Conservation (phyloP, 2,888 invertebrate genomes). For the Monopis laevigella region DNA sequence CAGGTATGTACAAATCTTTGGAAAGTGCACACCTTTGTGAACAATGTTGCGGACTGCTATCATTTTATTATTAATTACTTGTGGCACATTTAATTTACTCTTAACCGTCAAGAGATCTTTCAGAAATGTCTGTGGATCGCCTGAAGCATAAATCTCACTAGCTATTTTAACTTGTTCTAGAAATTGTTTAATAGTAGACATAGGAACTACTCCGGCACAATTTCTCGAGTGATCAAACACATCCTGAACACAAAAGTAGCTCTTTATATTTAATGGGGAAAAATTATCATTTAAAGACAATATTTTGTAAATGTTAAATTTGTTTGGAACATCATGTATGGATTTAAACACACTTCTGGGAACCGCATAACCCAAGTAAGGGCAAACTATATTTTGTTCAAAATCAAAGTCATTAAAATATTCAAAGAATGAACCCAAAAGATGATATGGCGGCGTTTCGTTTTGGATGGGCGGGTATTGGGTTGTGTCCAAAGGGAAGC, state of each 20-base stretch:
- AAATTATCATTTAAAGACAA: neutral
- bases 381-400: constrained; percentile 65
- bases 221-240: neutral
- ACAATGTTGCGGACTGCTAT: too few relatives aligned
- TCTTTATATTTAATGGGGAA: neutral
- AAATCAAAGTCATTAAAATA: constrained; percentile 72
- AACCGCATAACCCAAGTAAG: constrained; percentile 66
- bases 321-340: constrained; percentile 25
- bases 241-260: neutral
- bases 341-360: constrained; percentile 43
- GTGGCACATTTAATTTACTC: too few relatives aligned
- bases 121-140: too few relatives aligned
- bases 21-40: too few relatives aligned
- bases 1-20: too few relatives aligned
- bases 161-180: too few relatives aligned
- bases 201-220: neutral
- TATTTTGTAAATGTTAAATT: constrained; percentile 27
- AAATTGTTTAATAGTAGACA: too few relatives aligned
- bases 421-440: constrained; percentile 74
- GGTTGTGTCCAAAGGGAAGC: constrained; percentile 38
- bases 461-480: constrained; percentile 15
- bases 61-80: too few relatives aligned
- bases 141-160: too few relatives aligned
- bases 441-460: constrained; percentile 27
- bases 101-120: too few relatives aligned